A percentile compares a stretch with the other conserved stretches of the same genome.
These are phyloP conservation scores for Micromys minutus DNA, from an alignment of 2,113 vertebrate species.

Conservation along the genomic window DNA sequence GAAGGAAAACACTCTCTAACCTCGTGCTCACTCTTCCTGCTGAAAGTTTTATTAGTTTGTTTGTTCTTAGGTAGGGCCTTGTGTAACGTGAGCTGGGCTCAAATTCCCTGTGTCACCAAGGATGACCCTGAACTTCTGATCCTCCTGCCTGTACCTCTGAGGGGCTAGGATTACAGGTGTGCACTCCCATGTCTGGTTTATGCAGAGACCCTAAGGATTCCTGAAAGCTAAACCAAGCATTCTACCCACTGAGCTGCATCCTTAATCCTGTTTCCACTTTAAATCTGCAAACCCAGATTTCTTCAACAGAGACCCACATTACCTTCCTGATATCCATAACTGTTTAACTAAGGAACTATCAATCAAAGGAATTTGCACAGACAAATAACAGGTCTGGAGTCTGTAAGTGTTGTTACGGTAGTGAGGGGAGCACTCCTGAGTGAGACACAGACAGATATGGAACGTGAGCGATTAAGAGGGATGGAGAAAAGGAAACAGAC, in stretches of 20 bases:
- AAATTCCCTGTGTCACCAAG: background rate
- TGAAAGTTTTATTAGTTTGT: background rate
- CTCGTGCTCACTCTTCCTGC: background rate
- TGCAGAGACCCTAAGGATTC: background rate
- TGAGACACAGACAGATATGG: background rate
- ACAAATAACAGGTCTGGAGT: background rate
- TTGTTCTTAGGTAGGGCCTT: background rate
- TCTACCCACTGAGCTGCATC: background rate
- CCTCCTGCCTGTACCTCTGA: background rate
- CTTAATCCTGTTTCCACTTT: background rate
- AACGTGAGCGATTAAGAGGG: background rate
- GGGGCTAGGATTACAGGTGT: background rate
- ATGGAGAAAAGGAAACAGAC: background rate
- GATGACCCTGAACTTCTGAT: background rate
- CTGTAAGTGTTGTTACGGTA: background rate
- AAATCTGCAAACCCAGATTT: constrained; percentile 34
- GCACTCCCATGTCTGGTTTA: background rate
- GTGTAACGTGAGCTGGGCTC: background rate
- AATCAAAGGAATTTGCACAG: background rate
- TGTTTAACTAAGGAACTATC: background rate
- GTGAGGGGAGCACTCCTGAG: background rate
- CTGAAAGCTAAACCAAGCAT: background rate
- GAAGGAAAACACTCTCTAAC: background rate
- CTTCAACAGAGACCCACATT: constrained; percentile 6
- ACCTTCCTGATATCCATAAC: background rate